Conservation (phyloP, 2,113 vertebrate species). For the Xiphophorus hellerii region DNA sequence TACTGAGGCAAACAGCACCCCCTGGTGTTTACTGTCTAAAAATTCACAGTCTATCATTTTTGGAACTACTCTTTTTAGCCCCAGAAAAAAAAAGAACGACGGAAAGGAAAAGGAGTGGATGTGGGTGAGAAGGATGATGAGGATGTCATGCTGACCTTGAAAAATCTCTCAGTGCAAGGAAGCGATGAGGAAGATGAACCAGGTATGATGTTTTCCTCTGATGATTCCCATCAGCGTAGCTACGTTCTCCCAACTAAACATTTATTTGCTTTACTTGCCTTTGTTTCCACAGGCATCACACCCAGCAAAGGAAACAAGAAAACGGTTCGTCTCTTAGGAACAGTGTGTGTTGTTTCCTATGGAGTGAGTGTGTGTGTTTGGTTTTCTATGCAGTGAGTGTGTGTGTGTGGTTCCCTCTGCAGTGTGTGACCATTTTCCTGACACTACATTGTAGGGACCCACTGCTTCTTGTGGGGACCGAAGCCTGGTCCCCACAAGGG, state of each 20-base stretch:
- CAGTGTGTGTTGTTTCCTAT: no score
- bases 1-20: neutral
- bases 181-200: conserved; percentile 85
- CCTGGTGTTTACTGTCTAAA: neutral
- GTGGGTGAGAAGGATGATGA: conserved; percentile 78
- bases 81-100: conserved; percentile 85
- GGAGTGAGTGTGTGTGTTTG: no score
- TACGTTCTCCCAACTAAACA: neutral
- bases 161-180: conserved; percentile 84
- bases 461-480: no score
- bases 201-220: conserved; percentile 6
- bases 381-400: no score
- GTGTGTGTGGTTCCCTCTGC: no score
- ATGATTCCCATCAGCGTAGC: neutral
- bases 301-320: conserved; percentile 72
- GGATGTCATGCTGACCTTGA: conserved; percentile 82
- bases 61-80: conserved; percentile 38
- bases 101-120: conserved; percentile 82
- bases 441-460: no score
- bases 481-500: no score
- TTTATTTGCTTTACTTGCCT: neutral
- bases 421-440: neutral
- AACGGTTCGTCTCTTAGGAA: conserved; percentile 62
- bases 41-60: neutral
- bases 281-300: conserved; percentile 47